A percentile compares a stretch with the other conserved stretches of the same genome.
Evolutionary conservation across 2,113 vertebrate species (phyloP).

Genomic region (Isichthys henryi): DNA sequence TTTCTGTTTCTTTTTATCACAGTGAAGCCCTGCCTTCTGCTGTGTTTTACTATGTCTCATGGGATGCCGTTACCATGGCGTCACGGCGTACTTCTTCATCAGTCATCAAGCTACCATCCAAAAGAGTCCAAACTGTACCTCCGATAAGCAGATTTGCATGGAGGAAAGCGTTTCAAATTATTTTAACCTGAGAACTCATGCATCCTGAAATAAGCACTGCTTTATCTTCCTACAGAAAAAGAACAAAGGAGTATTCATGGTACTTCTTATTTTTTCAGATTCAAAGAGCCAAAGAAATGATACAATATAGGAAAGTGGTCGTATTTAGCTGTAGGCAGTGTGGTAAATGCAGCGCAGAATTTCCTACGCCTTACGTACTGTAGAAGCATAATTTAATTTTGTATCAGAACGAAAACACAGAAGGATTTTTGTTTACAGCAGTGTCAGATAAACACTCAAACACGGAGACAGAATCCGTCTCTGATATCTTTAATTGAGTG

Average conservation of each 20-base stretch:
- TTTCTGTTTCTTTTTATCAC: background rate
- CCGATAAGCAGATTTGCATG: background rate
- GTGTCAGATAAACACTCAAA: conserved; percentile 1
- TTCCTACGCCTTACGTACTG: background rate
- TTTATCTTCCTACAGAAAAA: background rate
- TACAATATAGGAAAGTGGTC: background rate
- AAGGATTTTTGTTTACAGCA: background rate
- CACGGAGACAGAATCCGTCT: background rate
- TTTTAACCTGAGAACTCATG: background rate
- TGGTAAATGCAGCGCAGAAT: background rate
- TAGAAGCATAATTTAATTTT: background rate
- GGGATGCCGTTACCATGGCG: background rate
- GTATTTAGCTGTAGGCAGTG: background rate
- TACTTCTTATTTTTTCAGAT: background rate
- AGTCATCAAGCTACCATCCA: background rate
- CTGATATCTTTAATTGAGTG: conserved; percentile 8
- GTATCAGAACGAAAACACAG: background rate
- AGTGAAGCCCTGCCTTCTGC: background rate
- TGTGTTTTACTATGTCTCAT: background rate
- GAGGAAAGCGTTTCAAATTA: background rate
- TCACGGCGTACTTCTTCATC: background rate
- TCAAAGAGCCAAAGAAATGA: background rate
- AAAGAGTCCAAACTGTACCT: background rate
- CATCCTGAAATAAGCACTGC: background rate
- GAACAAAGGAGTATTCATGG: background rate